Conservation (phyloP, 2,888 invertebrate species). For the Empis livida region DNA sequence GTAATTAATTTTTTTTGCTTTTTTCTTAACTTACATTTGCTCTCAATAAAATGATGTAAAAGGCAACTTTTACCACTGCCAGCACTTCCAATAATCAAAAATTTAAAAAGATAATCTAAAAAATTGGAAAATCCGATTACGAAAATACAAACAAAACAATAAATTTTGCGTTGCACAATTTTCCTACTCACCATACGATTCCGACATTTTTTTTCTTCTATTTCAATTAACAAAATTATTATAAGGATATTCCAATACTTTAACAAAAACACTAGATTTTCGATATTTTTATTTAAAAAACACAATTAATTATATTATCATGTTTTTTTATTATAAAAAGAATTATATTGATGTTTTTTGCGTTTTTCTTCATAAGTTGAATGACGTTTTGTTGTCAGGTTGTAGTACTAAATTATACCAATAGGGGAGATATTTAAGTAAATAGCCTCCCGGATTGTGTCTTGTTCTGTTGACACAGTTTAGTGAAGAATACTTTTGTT, state of each 20-base stretch:
- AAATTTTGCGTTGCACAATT: background rate
- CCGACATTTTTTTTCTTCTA: background rate
- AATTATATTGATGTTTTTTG: too few species aligned
- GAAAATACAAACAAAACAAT: background rate
- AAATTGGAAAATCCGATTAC: slow-evolving; percentile 13
- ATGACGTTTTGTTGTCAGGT: too few species aligned
- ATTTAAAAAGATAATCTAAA: slow-evolving; percentile 74
- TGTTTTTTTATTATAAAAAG: too few species aligned
- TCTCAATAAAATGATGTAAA: slow-evolving; percentile 72
- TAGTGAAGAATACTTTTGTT: too few species aligned
- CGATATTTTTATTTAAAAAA: too few species aligned
- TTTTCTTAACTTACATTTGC: slow-evolving; percentile 56
- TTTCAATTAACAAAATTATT: background rate
- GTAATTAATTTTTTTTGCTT: background rate
- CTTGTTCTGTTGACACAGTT: too few species aligned
- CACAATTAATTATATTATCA: too few species aligned
- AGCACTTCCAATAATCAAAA: slow-evolving; percentile 72
- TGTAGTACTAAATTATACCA: too few species aligned
- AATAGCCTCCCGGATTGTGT: too few species aligned
- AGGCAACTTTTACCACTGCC: slow-evolving; percentile 74
- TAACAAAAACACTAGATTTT: background rate
- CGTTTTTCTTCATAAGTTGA: too few species aligned
- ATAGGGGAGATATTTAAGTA: too few species aligned
- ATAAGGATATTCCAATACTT: background rate
- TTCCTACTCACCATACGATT: background rate